Evolutionary conservation across 2,888 invertebrate genomes (phyloP).

Genomic region (Pristionchus japonicus): DNA sequence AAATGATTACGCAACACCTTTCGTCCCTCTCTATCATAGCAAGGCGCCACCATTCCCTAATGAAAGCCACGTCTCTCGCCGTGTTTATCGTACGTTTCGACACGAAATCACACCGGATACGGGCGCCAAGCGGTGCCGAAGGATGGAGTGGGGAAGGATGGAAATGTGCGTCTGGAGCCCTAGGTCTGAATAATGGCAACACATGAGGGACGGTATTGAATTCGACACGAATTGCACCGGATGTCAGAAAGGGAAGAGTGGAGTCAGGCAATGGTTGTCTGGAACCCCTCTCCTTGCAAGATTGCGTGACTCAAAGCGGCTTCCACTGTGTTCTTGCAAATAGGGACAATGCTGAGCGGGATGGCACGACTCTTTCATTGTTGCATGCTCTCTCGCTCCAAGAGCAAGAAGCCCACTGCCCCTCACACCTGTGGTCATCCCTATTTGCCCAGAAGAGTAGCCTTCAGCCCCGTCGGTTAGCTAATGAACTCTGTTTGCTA

Average conservation of each 20-base stretch:
- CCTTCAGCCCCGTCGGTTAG: not conserved
- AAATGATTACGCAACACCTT: not conserved
- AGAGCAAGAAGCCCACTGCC: not conserved
- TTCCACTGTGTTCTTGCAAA: not conserved
- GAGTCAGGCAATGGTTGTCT: not conserved
- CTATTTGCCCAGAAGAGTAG: not conserved
- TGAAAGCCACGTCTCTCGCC: not conserved
- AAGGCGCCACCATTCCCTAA: not conserved
- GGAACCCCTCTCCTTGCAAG: not conserved
- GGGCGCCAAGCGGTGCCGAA: not conserved
- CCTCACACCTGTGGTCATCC: not conserved
- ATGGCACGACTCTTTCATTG: not conserved
- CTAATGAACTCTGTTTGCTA: no score
- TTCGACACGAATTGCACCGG: not conserved
- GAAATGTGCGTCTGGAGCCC: no score
- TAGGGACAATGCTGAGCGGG: not conserved
- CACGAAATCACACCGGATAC: not conserved
- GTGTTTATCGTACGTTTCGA: not conserved
- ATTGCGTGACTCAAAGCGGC: constrained; percentile 11
- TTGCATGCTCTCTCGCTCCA: not conserved
- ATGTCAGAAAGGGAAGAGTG: not conserved
- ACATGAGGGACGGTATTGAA: no score
- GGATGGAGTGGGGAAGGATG: no score
- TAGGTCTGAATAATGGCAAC: no score
- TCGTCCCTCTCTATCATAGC: not conserved